phyloP scores from a whole-genome alignment of 2,888 invertebrate genomes.

The Dioctria linearis region DNA sequence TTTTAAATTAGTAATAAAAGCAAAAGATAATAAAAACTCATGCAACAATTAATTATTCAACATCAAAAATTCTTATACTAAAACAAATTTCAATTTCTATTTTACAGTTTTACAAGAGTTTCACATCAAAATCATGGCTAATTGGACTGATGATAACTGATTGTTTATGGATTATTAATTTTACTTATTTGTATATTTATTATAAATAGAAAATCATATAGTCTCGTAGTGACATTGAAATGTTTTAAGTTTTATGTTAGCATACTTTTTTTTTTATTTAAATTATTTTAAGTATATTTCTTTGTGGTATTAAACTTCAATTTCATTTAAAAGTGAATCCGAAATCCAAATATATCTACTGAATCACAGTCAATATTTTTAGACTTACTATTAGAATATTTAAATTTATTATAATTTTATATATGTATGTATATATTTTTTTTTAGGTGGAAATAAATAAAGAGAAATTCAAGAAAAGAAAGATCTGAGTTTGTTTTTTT shows the following conservation, averaged over 20 bases:
- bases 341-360: slow-evolving; percentile 38
- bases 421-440: slow-evolving; percentile 11
- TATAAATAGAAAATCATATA: too few relatives aligned
- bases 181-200: too few relatives aligned
- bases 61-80: slow-evolving; percentile 40
- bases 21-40: slow-evolving; percentile 56
- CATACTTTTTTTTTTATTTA: too few relatives aligned
- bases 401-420: slow-evolving; percentile 10
- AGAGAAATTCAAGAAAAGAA: slow-evolving; percentile 20
- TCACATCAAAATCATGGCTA: neutral
- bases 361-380: slow-evolving; percentile 46
- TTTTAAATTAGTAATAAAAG: slow-evolving; percentile 44
- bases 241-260: neutral
- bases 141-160: slow-evolving; percentile 42
- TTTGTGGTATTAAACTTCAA: too few relatives aligned
- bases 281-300: too few relatives aligned
- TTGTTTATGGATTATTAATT: slow-evolving; percentile 3
- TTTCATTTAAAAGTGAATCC: neutral
- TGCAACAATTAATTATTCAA: slow-evolving; percentile 59
- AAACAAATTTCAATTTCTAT: slow-evolving; percentile 8
- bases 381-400: neutral
- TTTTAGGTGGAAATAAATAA: slow-evolving; percentile 16
- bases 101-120: slow-evolving; percentile 28
- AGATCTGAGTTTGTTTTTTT: slow-evolving; percentile 12
- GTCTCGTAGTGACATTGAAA: slow-evolving; percentile 19